Base-by-base conservation (phyloP, 2,113 vertebrate species). In the Phasianus colchicus region DNA sequence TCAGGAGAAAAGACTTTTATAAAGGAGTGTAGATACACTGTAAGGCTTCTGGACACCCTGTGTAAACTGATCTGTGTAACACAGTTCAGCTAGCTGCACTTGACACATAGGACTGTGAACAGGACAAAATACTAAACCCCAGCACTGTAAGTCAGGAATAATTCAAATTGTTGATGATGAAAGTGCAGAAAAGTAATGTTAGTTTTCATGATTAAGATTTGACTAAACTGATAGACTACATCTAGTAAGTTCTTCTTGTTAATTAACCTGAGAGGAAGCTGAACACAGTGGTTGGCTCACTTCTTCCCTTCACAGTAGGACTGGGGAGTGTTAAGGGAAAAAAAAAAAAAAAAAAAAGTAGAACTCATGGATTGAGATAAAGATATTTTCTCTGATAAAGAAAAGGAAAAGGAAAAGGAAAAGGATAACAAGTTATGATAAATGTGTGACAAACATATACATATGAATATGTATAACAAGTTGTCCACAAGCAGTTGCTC, bases 61-160 rank as follows among this genome's bases (percentile, higher is more conserved):
- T 77, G 54, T 32, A 57, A 20, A 12, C 24, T 77, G 30, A 34
- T 77, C 38, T 54, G 3, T 32, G 3, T 24, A 76, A 69, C 27
- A 38, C 24, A 52, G 50, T 13, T 19, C 0, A 6, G 29, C 13
- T 10, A 60, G 42, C 6, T 61, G 15, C 24, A 16, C 11, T 45
- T 45, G 11, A 3, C 8, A 4, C 0, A 0, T 21, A 4, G 10
- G n/a, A 13, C 22, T 81, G 25, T 25, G 34, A 55, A 52, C 3
- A 2, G 38, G 24, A 50, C 70, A 24, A 36, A 20, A 74, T 15
- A 29, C 10, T 74, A 32, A 29, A 78, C 38, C 40, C 65, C 70
- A 57, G 38, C 12, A 84, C 20, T 19, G 13, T 0, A 1, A 60
- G 9, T 20, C 11, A 60, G 17, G 0, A 3, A 32, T 50, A n/a